Percentiles rank a stretch among this genome's conserved stretches.
Evolutionary conservation across 2,113 vertebrate species (phyloP).

Genomic region (Lepus timidus): DNA sequence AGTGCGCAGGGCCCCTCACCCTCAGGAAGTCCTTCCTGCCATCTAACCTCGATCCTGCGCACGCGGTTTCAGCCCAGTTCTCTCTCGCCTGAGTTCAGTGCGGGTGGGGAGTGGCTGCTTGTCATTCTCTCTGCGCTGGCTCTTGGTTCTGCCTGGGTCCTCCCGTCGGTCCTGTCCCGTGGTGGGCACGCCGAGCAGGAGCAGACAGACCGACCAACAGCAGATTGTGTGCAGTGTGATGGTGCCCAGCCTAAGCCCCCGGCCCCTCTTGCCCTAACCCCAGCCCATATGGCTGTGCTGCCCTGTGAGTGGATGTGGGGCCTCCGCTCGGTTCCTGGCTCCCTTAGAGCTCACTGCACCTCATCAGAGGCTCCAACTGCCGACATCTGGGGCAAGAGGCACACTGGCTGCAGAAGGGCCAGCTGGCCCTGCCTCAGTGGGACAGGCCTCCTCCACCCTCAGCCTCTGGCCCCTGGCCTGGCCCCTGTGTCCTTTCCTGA

Average conservation of each 20-base stretch:
- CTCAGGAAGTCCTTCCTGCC: conserved; percentile 59
- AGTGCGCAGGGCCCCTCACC: conserved; percentile 61
- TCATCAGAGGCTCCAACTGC: conserved; percentile 40
- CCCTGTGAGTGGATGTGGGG: background rate
- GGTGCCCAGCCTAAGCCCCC: background rate
- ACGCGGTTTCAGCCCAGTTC: background rate
- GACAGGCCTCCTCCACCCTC: background rate
- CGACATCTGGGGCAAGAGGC: background rate
- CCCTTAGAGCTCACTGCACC: conserved; percentile 33
- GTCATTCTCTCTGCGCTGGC: background rate
- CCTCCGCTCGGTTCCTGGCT: conserved; percentile 7
- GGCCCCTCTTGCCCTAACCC: background rate
- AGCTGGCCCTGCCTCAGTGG: background rate
- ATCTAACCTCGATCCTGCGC: conserved; percentile 49
- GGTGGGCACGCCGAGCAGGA: background rate
- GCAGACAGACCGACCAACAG: background rate
- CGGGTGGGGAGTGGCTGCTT: background rate
- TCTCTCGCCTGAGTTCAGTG: background rate
- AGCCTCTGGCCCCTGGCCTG: conserved; percentile 1
- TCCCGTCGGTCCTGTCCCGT: background rate
- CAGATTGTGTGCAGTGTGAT: background rate
- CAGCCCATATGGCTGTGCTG: background rate
- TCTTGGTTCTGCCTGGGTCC: background rate
- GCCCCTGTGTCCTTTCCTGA: conserved; percentile 29
- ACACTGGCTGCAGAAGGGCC: background rate